These are phyloP conservation scores for Hipposideros larvatus DNA, from an alignment of 2,797 vertebrate genomes.

Conservation along the genomic window DNA sequence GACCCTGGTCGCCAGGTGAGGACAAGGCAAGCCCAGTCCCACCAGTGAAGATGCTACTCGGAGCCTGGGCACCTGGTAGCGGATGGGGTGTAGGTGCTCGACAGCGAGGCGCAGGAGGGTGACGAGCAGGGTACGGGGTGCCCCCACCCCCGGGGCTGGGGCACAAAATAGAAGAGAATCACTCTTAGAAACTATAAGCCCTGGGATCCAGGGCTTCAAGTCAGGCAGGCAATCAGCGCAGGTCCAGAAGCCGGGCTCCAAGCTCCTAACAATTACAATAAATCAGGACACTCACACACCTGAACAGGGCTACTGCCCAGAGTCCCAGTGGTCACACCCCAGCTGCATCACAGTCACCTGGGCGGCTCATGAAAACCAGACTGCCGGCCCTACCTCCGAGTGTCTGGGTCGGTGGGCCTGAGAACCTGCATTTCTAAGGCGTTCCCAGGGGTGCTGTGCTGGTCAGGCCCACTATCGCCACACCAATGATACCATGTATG, in stretches of 20 bases:
- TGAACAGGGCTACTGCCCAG: fast-evolving
- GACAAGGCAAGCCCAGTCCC: neutral
- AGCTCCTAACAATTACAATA: too few relatives aligned
- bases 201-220: fast-evolving
- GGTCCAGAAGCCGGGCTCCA: fast-evolving
- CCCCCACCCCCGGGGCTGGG: fast-evolving
- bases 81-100: fast-evolving
- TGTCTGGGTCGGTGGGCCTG: neutral
- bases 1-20: fast-evolving
- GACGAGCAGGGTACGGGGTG: fast-evolving
- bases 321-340: neutral
- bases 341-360: neutral
- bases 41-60: neutral
- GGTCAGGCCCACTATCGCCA: fast-evolving
- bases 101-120: fast-evolving
- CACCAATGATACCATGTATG: fast-evolving
- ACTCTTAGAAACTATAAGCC: neutral
- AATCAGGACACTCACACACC: fast-evolving
- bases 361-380: too few relatives aligned
- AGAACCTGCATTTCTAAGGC: neutral
- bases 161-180: neutral
- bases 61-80: fast-evolving
- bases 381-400: neutral
- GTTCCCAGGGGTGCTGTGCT: too few relatives aligned
- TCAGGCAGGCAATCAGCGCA: neutral